Conservation (phyloP, 1,140 invertebrate genomes). For the Lepidurus apus region DNA sequence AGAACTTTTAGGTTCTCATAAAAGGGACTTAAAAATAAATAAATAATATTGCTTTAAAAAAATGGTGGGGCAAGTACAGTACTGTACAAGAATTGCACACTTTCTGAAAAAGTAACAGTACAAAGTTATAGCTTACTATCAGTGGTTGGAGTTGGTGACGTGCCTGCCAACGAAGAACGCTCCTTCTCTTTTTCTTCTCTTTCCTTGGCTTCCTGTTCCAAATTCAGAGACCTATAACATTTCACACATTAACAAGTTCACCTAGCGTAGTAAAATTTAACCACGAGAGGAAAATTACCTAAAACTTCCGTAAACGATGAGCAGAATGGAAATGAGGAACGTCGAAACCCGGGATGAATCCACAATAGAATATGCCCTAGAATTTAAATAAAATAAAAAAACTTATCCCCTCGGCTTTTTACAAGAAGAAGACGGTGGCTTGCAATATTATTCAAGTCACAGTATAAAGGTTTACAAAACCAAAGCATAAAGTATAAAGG, state of each 20-base stretch:
- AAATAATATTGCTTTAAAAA: too few species aligned
- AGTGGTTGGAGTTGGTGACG: slow-evolving; percentile 33
- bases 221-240: slow-evolving; percentile 75
- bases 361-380: slow-evolving; percentile 88
- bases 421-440: neutral
- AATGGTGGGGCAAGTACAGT: too few species aligned
- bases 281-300: slow-evolving; percentile 46
- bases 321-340: slow-evolving; percentile 92
- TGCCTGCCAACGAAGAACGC: slow-evolving; percentile 46
- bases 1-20: too few species aligned
- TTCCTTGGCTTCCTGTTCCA: slow-evolving; percentile 86
- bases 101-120: neutral
- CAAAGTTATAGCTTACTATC: slow-evolving; percentile 23
- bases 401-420: neutral
- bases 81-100: too few species aligned
- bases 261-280: neutral
- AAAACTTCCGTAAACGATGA: slow-evolving; percentile 94
- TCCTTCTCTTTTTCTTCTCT: slow-evolving; percentile 63
- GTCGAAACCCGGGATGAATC: slow-evolving; percentile 94
- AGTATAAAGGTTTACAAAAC: too few species aligned
- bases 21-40: too few species aligned
- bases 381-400: slow-evolving; percentile 36
- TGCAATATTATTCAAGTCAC: neutral
- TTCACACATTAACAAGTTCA: neutral
- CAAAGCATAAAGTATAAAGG: too few species aligned